Percentiles rank a stretch among this genome's conserved stretches.
These are phyloP conservation scores for Eurytoma californica DNA, from an alignment of 2,888 invertebrate species.

Conservation along the genomic window DNA sequence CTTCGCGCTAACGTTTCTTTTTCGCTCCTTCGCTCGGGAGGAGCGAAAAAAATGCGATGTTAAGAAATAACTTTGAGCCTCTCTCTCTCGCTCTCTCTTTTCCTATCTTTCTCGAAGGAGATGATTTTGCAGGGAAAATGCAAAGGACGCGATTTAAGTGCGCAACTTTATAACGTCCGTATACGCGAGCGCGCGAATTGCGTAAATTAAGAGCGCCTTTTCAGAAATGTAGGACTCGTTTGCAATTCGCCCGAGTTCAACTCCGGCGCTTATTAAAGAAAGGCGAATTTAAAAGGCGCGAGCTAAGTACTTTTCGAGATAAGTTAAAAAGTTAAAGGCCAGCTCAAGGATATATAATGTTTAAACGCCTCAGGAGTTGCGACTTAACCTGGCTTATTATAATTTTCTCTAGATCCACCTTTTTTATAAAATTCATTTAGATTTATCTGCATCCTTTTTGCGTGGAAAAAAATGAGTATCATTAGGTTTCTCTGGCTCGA, in stretches of 20 bases:
- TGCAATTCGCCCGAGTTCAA: conserved; percentile 20
- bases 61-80: conserved; percentile 40
- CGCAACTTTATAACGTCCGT: conserved; percentile 24
- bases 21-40: background rate
- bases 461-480: too few relatives aligned
- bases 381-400: conserved; percentile 38
- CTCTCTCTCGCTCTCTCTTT: conserved; percentile 14
- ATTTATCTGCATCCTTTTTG: background rate
- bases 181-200: conserved; percentile 3
- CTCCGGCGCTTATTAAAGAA: conserved; percentile 44
- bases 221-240: conserved; percentile 48
- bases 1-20: too few relatives aligned
- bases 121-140: conserved; percentile 33
- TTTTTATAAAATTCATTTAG: conserved; percentile 25
- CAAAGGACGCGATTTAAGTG: conserved; percentile 40
- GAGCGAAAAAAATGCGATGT: conserved; percentile 32
- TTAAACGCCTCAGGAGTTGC: conserved; percentile 24
- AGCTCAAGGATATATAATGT: conserved; percentile 14
- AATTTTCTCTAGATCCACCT: conserved; percentile 13
- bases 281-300: conserved; percentile 29
- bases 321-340: conserved; percentile 45
- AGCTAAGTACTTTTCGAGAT: conserved; percentile 37
- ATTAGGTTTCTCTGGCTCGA: too few relatives aligned
- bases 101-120: background rate
- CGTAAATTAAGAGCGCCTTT: conserved; percentile 44